Conservation (phyloP, 2,888 invertebrate species). For the Xylocampa areola region DNA sequence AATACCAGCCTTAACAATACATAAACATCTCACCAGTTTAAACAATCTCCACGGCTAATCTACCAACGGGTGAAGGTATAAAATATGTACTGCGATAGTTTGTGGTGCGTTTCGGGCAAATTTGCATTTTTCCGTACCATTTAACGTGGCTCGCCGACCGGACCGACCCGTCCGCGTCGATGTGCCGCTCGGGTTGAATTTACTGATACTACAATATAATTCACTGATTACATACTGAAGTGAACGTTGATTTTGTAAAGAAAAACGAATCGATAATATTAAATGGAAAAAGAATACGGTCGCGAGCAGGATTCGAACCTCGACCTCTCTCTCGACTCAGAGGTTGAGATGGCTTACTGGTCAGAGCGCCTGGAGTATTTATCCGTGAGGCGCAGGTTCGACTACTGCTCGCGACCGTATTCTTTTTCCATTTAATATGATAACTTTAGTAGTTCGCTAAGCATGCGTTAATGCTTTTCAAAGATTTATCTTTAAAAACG, state of each 20-base stretch:
- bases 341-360: too few species aligned
- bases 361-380: too few species aligned
- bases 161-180: constrained; percentile 7
- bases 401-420: too few species aligned
- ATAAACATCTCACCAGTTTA: constrained; percentile 17
- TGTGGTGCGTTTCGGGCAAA: constrained; percentile 69
- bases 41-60: constrained; percentile 34
- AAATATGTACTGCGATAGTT: constrained; percentile 60
- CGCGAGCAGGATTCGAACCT: too few species aligned
- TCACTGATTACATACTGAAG: constrained; percentile 39
- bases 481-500: too few species aligned
- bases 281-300: too few species aligned
- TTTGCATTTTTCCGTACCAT: constrained; percentile 82
- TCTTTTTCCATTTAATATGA: too few species aligned
- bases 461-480: too few species aligned
- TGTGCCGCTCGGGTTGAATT: constrained; percentile 29
- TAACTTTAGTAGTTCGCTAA: too few species aligned
- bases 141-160: constrained; percentile 56
- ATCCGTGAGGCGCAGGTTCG: too few species aligned
- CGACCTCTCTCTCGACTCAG: too few species aligned
- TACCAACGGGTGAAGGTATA: constrained; percentile 40
- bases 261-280: too few species aligned
- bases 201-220: constrained; percentile 44
- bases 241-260: constrained; percentile 22
- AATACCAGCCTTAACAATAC: neutral